Conservation (phyloP, 1,140 invertebrate genomes). For the Drosophila quadrilineata region DNA sequence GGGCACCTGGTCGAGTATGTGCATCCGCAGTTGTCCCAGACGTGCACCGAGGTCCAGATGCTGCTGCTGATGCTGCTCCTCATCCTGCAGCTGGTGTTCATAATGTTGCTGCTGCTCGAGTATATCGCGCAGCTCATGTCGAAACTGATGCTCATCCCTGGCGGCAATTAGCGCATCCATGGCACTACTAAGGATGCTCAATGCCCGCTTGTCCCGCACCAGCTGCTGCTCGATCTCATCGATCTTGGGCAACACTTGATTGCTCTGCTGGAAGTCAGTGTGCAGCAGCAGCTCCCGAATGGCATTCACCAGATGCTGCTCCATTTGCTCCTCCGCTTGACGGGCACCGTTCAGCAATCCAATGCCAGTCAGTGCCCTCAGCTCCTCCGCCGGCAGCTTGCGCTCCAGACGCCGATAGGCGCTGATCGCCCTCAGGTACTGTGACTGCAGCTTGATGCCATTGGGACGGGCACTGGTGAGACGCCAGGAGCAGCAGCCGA, state of each 20-base stretch:
- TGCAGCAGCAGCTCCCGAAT: constrained; percentile 54
- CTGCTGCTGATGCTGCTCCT: constrained; percentile 7
- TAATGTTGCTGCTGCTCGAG: constrained; percentile 22
- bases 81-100: constrained; percentile 21
- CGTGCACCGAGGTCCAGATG: constrained; percentile 29
- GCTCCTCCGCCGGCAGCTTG: constrained; percentile 49
- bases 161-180: constrained; percentile 56
- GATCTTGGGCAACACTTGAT: constrained; percentile 40
- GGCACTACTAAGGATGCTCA: constrained; percentile 60
- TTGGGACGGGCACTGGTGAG: neutral
- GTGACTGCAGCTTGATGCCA: constrained; percentile 46
- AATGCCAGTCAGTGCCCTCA: constrained; percentile 53
- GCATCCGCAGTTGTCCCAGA: constrained; percentile 39
- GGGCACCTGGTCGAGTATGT: constrained; percentile 50
- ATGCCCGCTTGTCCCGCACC: constrained; percentile 48
- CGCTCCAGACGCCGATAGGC: constrained; percentile 62
- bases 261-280: constrained; percentile 25
- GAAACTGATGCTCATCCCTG: constrained; percentile 52
- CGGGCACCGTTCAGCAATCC: constrained; percentile 67
- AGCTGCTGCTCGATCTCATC: constrained; percentile 68
- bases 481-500: constrained; percentile 7
- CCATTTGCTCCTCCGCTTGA: constrained; percentile 63
- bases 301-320: constrained; percentile 51
- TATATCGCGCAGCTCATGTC: constrained; percentile 33
- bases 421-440: constrained; percentile 55